Base-by-base conservation (phyloP, 2,113 vertebrate genomes). In the Cyprinus carpio region DNA sequence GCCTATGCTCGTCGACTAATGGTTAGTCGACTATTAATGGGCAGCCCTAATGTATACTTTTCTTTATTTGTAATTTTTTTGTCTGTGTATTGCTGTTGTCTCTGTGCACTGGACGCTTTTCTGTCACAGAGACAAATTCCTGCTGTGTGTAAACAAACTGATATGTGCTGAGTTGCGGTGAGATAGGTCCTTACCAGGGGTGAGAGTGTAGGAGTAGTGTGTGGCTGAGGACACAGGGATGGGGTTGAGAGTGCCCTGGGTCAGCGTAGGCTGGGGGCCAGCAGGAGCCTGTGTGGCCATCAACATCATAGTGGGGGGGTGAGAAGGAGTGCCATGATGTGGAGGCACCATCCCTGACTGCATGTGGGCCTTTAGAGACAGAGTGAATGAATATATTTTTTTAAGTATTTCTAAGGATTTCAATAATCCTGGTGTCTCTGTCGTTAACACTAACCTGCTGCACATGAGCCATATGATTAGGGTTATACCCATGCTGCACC, bases 311-410 rank as follows among this genome's bases (percentile, higher is more conserved):
- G 79, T 81, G 10, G 95, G 94, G 84, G 97, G 96, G 94, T 99
- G 98, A 91, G 96, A 95, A 86, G 96, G 92, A 77, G 94, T 91
- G 3, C 93, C 93, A 87, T 96, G 98, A 95, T 99, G 98, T 90
- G 96, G 97, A 88, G 94, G 96, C 93, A 98, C 96, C 92, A 99
- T 97, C 89, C 98, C 97, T 91, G 98, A 98, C 96, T 99, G 98
- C 96, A 99, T 97, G 92, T 99, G 98, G 91, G 98, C 97, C 98
- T 99, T 94, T 90, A 95, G 93, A 79, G 16, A 10, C 54, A 27
- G 60, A 5, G 20, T 88, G n/a, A 46, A 71, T 54, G 8, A 81
- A 40, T 13, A 4, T 12, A 9, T 29, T 65, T 13, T 8, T 51
- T 15, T 4, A 51, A 31, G 37, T 4, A 37, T 25, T 9, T 49